Evolutionary conservation across 2,888 invertebrate species (phyloP).

Genomic region (Andrena bucephala): DNA sequence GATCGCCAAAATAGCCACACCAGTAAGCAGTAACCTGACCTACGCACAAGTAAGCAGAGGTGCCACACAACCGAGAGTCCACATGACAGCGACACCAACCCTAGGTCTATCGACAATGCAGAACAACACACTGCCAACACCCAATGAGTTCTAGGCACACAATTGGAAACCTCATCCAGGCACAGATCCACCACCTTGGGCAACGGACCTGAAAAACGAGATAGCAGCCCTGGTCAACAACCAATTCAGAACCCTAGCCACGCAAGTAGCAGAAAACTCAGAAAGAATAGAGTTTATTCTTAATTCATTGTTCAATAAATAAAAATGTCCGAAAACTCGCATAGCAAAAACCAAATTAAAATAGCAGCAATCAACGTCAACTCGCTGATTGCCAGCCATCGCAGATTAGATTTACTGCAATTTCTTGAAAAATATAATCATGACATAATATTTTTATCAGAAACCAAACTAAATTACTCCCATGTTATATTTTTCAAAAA

Average conservation of each 20-base stretch:
- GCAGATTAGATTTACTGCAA: background rate
- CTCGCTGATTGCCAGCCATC: background rate
- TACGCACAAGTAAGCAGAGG: background rate
- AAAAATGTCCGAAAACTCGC: too few species aligned
- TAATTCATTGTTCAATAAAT: too few species aligned
- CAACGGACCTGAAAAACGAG: background rate
- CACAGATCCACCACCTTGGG: background rate
- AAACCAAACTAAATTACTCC: background rate
- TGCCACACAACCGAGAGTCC: too few species aligned
- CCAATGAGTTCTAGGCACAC: too few species aligned
- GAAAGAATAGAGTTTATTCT: background rate
- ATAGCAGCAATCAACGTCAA: background rate
- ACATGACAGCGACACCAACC: too few species aligned
- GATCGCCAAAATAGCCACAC: background rate
- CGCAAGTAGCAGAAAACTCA: background rate
- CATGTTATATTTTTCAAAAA: background rate
- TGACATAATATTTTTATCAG: background rate
- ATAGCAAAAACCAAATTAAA: background rate
- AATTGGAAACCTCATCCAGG: too few species aligned
- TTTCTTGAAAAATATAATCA: background rate
- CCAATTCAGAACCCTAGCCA: background rate
- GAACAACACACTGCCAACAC: too few species aligned
- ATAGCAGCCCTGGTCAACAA: background rate
- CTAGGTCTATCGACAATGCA: too few species aligned
- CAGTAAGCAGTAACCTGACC: background rate